Conservation (phyloP, 2,888 invertebrate species). For the Pherbina coryleti region DNA sequence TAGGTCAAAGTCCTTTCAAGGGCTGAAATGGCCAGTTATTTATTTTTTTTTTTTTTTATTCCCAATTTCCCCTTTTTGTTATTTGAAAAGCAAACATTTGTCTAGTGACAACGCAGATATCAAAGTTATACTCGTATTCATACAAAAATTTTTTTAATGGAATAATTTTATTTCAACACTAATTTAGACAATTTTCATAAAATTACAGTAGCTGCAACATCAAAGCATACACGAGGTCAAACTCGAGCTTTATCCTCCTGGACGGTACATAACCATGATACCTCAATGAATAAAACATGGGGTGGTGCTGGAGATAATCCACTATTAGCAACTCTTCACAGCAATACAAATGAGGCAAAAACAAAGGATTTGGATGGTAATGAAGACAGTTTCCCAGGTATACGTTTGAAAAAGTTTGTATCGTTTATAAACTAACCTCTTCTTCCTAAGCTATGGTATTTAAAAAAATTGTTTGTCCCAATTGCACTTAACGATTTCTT, state of each 20-base stretch:
- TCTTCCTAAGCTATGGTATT: not conserved
- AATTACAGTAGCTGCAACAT: not conserved
- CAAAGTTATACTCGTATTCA: too few relatives aligned
- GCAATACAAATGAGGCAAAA: not conserved
- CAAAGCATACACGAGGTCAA: not conserved
- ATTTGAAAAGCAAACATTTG: too few relatives aligned
- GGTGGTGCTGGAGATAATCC: not conserved
- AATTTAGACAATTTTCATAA: too few relatives aligned
- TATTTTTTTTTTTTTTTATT: too few relatives aligned
- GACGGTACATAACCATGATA: not conserved
- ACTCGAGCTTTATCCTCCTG: not conserved
- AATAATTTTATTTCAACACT: too few relatives aligned
- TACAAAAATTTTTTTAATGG: too few relatives aligned
- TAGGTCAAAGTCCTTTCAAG: too few relatives aligned
- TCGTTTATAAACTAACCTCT: not conserved
- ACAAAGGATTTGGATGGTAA: not conserved
- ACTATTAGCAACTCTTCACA: not conserved
- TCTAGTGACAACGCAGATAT: too few relatives aligned
- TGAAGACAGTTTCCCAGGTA: not conserved
- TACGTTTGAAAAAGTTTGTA: not conserved
- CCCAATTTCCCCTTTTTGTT: too few relatives aligned
- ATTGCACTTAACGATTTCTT: not conserved
- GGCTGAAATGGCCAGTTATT: too few relatives aligned
- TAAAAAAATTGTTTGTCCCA: not conserved
- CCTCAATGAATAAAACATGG: conserved; percentile 20